Conservation (phyloP, 2,797 vertebrate genomes). For the Centropyge bicolor region DNA sequence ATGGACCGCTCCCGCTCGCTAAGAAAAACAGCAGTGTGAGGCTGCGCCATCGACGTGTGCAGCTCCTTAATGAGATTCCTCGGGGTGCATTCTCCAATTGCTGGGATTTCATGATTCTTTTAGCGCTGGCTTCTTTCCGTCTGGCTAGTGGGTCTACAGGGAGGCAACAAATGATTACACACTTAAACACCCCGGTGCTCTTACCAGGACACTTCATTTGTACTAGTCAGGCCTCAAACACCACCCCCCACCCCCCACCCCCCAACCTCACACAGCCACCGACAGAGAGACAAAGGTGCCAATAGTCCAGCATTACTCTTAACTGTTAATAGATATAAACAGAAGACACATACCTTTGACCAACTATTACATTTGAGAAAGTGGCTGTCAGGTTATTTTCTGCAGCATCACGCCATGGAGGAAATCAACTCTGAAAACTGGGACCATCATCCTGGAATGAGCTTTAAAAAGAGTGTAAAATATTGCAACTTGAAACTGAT, state of each 20-base stretch:
- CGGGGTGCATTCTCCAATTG: conserved; percentile 66
- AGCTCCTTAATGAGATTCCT: conserved; percentile 82
- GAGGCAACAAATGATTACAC: conserved; percentile 79
- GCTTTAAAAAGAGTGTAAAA: too few species aligned
- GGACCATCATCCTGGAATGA: too few species aligned
- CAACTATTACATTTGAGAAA: too few species aligned
- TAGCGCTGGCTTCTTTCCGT: conserved; percentile 59
- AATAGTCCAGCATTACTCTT: too few species aligned
- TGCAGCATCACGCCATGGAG: too few species aligned
- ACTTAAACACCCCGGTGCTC: conserved; percentile 74
- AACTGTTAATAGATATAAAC: too few species aligned
- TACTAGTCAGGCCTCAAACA: conserved; percentile 43
- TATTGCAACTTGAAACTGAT: too few species aligned
- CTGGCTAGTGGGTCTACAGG: conserved; percentile 61
- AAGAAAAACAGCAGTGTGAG: conserved; percentile 70
- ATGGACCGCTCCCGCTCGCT: conserved; percentile 62
- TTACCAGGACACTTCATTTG: conserved; percentile 73
- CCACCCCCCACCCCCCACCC: neutral
- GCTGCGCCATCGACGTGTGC: conserved; percentile 72
- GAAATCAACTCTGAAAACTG: too few species aligned
- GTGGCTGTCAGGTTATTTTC: too few species aligned
- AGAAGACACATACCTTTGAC: too few species aligned
- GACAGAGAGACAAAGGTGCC: conserved; percentile 15
- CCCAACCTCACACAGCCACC: neutral
- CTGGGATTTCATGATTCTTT: conserved; percentile 78